Percentiles rank a stretch among this genome's conserved stretches.
Evolutionary conservation across 1,140 invertebrate species (phyloP).

Genomic region (Idris sp.): DNA sequence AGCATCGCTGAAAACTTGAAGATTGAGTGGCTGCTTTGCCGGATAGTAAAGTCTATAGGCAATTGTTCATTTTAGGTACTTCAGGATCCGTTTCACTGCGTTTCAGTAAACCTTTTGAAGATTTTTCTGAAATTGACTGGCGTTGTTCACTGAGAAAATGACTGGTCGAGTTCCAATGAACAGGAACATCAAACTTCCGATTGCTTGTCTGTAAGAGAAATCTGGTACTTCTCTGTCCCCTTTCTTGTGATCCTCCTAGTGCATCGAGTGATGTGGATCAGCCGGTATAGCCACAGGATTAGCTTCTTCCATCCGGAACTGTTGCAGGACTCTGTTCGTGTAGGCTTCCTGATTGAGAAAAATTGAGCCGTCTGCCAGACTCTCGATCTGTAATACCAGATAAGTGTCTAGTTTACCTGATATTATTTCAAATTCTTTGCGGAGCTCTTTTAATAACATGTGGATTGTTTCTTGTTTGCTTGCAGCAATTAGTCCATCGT

Average conservation of each 20-base stretch:
- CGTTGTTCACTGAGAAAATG: slow-evolving; percentile 69
- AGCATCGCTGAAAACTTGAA: slow-evolving; percentile 9
- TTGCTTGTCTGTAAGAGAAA: slow-evolving; percentile 66
- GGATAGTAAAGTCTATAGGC: slow-evolving; percentile 31
- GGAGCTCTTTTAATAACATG: slow-evolving; percentile 8
- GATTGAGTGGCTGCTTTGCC: not conserved
- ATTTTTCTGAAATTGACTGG: slow-evolving; percentile 57
- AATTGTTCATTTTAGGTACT: slow-evolving; percentile 67
- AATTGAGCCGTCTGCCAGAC: slow-evolving; percentile 65
- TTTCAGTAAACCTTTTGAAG: slow-evolving; percentile 28
- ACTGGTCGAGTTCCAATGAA: slow-evolving; percentile 74
- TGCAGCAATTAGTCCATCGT: not conserved
- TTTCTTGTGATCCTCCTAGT: slow-evolving; percentile 64
- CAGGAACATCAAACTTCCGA: slow-evolving; percentile 76
- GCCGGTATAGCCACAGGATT: slow-evolving; percentile 24
- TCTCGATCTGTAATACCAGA: slow-evolving; percentile 62
- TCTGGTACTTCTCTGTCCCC: no score
- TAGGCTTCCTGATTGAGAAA: slow-evolving; percentile 65
- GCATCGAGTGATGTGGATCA: slow-evolving; percentile 11
- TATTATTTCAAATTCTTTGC: slow-evolving; percentile 35
- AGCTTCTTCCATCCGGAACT: slow-evolving; percentile 58
- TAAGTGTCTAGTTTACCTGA: slow-evolving; percentile 12
- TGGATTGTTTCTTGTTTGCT: not conserved
- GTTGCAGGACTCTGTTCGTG: slow-evolving; percentile 59
- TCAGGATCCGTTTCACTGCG: slow-evolving; percentile 57